These are phyloP conservation scores for Brachionus calyciflorus DNA, from an alignment of 1,140 invertebrate genomes.

Conservation along the genomic window DNA sequence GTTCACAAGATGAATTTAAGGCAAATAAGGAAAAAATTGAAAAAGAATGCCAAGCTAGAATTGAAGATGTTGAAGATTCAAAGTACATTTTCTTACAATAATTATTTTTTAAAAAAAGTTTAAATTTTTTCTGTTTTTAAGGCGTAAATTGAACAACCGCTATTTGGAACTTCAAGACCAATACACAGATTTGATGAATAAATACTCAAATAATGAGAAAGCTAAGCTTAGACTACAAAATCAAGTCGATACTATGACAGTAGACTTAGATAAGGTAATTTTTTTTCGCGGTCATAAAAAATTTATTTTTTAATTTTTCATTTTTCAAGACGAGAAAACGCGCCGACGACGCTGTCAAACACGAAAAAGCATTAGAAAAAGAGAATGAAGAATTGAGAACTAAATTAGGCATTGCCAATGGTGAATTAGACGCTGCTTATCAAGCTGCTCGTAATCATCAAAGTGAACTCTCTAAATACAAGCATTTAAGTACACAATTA, in stretches of 20 bases:
- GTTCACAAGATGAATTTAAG: conserved; percentile 42
- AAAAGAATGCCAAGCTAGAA: conserved; percentile 41
- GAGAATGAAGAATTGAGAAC: conserved; percentile 20
- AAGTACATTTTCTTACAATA: conserved; percentile 23
- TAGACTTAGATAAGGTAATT: conserved; percentile 38
- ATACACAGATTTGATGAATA: conserved; percentile 6
- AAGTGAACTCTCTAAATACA: conserved; percentile 35
- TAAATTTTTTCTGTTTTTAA: not conserved
- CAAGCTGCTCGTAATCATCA: conserved; percentile 37
- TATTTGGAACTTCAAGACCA: conserved; percentile 44
- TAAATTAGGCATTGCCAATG: conserved; percentile 14
- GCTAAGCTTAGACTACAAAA: conserved; percentile 37
- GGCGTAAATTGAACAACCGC: conserved; percentile 43
- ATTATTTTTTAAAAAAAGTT: not conserved
- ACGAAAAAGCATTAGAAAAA: conserved; percentile 44
- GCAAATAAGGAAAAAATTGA: conserved; percentile 6
- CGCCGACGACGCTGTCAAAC: conserved; percentile 8
- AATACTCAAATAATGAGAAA: conserved; percentile 41
- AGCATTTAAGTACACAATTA: conserved; percentile 18
- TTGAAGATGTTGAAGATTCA: conserved; percentile 46
- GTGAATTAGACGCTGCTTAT: conserved; percentile 33
- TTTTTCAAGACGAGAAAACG: conserved; percentile 15
- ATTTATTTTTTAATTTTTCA: not conserved
- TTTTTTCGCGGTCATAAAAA: too few species aligned
- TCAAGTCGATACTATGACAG: conserved; percentile 25